Base-by-base conservation (phyloP, 2,797 vertebrate species). In the Euphonia xanthogaster region DNA sequence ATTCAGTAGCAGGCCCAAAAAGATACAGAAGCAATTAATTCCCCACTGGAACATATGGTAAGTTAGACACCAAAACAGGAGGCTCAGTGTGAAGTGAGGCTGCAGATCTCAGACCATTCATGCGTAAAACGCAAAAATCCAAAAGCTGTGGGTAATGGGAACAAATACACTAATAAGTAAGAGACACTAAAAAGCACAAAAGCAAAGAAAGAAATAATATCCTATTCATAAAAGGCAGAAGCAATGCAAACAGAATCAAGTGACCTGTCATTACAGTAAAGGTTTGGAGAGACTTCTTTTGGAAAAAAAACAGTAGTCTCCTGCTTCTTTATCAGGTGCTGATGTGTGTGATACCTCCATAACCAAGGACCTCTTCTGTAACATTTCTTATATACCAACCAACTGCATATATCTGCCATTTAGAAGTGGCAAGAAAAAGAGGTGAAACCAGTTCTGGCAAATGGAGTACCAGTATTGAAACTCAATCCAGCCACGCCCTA, bases 1-100 rank as follows among this genome's bases (percentile, higher is more conserved):
- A 67, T 68, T 87, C 76, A 72, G 53, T 75, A 80, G 53, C 28
- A 80, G 67, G 35, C 35, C 75, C 50, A 50, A 42, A 88, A 95
- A 93, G 61, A 93, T 71, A 92, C 0, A 8, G 61, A 61, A 33
- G 42, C 65, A 94, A 91, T 88, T 86, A 96, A 94, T 86, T 94
- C 45, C 54, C 63, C 30, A 54, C 30, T 83, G 78, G 72, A 94
- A 80, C 27, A 71, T 48, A 60, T 40, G 60, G 55, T 55, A 63
- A 82, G 44, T 76, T 63, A 88, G 75, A 86, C 72, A 91, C 24
- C 50, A 90, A 94, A 92, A 71, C 3, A 83, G 75, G 50, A 77
- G 22, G 22, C 51, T 87, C 63, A 57, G 65, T 16, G 24, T 65
- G 60, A 83, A 71, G 30, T 23, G 58, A 35, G 48, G 58, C 75